A percentile compares a stretch with the other conserved stretches of the same genome.
These are phyloP conservation scores for Bergia puertoricense DNA, from an alignment of 92 coral and sea anemone species.

Conservation along the genomic window DNA sequence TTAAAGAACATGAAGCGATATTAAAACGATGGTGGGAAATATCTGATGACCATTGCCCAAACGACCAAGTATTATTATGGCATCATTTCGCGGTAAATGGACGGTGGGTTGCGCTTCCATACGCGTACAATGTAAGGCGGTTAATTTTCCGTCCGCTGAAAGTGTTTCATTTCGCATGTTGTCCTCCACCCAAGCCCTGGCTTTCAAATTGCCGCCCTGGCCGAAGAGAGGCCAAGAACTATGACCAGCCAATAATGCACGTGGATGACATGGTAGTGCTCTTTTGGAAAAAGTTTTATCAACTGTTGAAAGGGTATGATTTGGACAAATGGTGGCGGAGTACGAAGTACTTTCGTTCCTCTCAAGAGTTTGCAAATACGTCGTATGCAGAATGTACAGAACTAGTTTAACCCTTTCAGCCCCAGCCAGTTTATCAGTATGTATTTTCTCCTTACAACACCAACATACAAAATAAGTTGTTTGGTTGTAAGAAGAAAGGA, in stretches of 20 bases:
- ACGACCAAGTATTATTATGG: conserved; percentile 55
- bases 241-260: conserved; percentile 54
- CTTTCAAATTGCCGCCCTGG: conserved; percentile 66
- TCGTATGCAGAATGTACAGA: conserved; percentile 25
- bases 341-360: conserved; percentile 54
- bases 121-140: conserved; percentile 44
- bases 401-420: background rate
- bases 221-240: conserved; percentile 70
- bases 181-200: conserved; percentile 88
- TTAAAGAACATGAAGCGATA: conserved; percentile 35
- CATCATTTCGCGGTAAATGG: conserved; percentile 64
- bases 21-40: conserved; percentile 50
- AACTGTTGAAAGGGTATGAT: conserved; percentile 54
- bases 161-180: conserved; percentile 61
- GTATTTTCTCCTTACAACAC: no score
- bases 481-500: no score
- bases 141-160: conserved; percentile 19
- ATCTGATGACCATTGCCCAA: conserved; percentile 51
- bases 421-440: no score
- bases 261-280: conserved; percentile 57
- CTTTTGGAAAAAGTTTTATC: conserved; percentile 88
- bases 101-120: conserved; percentile 76
- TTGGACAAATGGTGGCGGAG: conserved; percentile 84
- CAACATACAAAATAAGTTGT: no score
- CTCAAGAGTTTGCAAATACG: conserved; percentile 48